phyloP scores from a whole-genome alignment of 1,140 invertebrate species.

The Drosophila nannoptera region DNA sequence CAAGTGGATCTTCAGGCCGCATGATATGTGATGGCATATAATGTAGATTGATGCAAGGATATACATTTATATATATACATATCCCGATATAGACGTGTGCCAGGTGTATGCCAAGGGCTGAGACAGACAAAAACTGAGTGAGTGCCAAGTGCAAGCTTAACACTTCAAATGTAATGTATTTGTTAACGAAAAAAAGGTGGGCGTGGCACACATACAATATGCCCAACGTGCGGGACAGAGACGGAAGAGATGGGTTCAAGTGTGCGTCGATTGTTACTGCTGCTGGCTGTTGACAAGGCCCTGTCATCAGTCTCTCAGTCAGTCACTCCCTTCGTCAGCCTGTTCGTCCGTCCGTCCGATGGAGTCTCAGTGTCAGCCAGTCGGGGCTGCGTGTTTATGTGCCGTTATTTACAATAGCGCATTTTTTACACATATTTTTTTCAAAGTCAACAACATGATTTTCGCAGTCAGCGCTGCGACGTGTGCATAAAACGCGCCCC shows the following conservation, averaged over 20 bases:
- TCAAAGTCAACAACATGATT: slow-evolving; percentile 78
- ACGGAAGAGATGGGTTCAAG: background rate
- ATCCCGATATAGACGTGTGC: no score
- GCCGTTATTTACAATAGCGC: slow-evolving; percentile 75
- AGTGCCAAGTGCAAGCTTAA: slow-evolving; percentile 50
- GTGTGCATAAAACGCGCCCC: slow-evolving; percentile 62
- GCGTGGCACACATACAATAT: slow-evolving; percentile 33
- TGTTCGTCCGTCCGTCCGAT: slow-evolving; percentile 37
- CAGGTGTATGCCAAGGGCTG: slow-evolving; percentile 27
- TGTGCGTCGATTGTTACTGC: slow-evolving; percentile 28
- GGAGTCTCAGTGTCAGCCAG: slow-evolving; percentile 19
- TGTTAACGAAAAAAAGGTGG: slow-evolving; percentile 40
- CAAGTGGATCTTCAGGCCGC: slow-evolving; percentile 3
- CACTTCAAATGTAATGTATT: slow-evolving; percentile 58
- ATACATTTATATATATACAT: background rate
- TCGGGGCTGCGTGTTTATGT: slow-evolving; percentile 58
- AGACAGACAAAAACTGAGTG: slow-evolving; percentile 38
- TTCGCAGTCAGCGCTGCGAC: slow-evolving; percentile 63
- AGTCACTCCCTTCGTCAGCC: slow-evolving; percentile 31
- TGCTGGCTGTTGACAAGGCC: slow-evolving; percentile 62
- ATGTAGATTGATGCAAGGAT: background rate
- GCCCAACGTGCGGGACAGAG: background rate
- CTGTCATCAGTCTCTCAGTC: slow-evolving; percentile 66
- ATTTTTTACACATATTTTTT: slow-evolving; percentile 77
- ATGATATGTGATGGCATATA: background rate